These are phyloP conservation scores for Toxotes lorentzi DNA, from an alignment of 2,797 vertebrate species.

Conservation along the genomic window DNA sequence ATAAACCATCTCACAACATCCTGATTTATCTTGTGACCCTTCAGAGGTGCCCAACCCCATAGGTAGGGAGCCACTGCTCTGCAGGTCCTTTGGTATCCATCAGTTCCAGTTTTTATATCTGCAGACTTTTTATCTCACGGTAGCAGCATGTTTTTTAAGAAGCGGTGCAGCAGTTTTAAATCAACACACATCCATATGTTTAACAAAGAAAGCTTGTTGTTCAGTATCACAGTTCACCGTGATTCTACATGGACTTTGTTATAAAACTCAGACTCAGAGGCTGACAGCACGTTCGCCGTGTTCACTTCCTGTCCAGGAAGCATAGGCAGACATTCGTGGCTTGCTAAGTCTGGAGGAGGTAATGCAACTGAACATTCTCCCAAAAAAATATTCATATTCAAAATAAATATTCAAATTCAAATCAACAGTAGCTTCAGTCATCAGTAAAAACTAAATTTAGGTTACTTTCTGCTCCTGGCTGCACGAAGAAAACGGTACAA, in stretches of 20 bases:
- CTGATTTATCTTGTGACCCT: not conserved
- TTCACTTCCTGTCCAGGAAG: slow-evolving; percentile 2
- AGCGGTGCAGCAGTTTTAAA: not conserved
- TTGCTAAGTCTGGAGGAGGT: slow-evolving; percentile 31
- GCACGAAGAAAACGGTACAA: not conserved
- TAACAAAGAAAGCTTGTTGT: not conserved
- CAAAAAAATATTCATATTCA: slow-evolving; percentile 63
- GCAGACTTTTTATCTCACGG: not conserved
- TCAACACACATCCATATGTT: not conserved
- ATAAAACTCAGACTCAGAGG: slow-evolving; percentile 10
- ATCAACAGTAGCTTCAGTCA: slow-evolving; percentile 40
- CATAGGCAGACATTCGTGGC: slow-evolving; percentile 6
- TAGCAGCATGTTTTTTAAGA: not conserved
- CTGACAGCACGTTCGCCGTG: slow-evolving; percentile 3
- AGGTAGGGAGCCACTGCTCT: not conserved
- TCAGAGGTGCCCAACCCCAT: too few relatives aligned
- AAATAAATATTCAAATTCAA: slow-evolving; percentile 64
- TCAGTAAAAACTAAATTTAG: slow-evolving; percentile 44
- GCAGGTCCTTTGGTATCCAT: not conserved
- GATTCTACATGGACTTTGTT: not conserved
- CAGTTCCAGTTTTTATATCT: not conserved
- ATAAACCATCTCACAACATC: not conserved
- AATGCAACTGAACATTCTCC: slow-evolving; percentile 49
- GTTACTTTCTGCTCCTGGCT: slow-evolving; percentile 10
- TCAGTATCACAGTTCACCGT: fast-evolving